Base-by-base conservation (phyloP, 2,113 vertebrate genomes). In the Antigone vipio region DNA sequence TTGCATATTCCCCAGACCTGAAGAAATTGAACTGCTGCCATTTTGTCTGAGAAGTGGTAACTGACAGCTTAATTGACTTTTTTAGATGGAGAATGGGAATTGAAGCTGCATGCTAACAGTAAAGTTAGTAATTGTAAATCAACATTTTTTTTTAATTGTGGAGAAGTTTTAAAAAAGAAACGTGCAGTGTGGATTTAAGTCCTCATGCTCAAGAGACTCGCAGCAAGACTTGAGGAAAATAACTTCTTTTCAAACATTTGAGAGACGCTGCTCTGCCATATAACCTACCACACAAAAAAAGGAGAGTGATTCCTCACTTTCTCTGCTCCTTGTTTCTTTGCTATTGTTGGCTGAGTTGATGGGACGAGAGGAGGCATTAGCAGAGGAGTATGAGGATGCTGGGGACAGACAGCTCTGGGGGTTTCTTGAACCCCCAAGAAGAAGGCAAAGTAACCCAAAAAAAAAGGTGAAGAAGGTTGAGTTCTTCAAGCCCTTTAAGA, bases 21-120 rank as follows among this genome's bases (percentile, higher is more conserved):
- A 60, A 95, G 58, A 94, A 95, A 89, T 96, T 97, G 96, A 97
- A 96, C 73, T 91, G 73, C 80, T 95, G 96, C 96, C 96, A 96
- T 96, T 90, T 96, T 82, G 95, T 97, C 93, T 96, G 95, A 92
- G 80, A 96, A 87, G 87, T 89, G 73, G 84, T 49, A 95, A 96
- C 89, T 96, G 93, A 96, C 95, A 95, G 81, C 87, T 94, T 96
- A 97, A 96, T 91, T 96, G 95, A 87, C 84, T 72, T 87, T 83
- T 95, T 96, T 82, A 96, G 77, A 67, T 85, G 96, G 30, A 92
- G 89, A 96, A 96, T 85, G 96, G 93, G 95, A 96, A 96, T 95
- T 95, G 47, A 53, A 82, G 77, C 62, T 88, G 66, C 69, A 72
- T 56, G 89, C 52, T 78, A 91, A 82, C 89, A 91, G 89, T 91